Percentiles rank a stretch among this genome's conserved stretches.
phyloP scores from a whole-genome alignment of 1,140 invertebrate genomes.

The Lasaia peninsularis region DNA sequence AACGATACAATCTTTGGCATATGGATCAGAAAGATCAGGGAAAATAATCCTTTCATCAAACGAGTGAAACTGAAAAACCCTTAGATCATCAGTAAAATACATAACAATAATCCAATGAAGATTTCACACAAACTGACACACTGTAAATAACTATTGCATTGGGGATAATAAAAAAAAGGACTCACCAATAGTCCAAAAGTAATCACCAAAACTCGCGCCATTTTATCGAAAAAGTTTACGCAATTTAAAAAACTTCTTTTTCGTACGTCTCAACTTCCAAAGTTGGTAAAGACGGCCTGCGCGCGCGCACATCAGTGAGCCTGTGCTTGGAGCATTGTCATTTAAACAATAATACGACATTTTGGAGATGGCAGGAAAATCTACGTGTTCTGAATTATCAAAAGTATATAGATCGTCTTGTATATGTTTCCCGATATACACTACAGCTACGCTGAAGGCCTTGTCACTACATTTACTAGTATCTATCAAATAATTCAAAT shows the following conservation, averaged over 20 bases:
- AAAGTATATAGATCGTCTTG: neutral
- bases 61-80: too few species aligned
- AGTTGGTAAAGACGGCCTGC: slow-evolving; percentile 39
- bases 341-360: slow-evolving; percentile 16
- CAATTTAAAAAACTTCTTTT: slow-evolving; percentile 21
- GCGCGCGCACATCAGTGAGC: slow-evolving; percentile 44
- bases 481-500: too few species aligned
- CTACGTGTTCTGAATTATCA: slow-evolving; percentile 19
- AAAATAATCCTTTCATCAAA: too few species aligned
- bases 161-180: slow-evolving; percentile 16
- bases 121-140: neutral
- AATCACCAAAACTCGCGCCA: slow-evolving; percentile 25
- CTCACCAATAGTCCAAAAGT: slow-evolving; percentile 40
- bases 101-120: too few species aligned
- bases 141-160: slow-evolving; percentile 1
- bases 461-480: too few species aligned
- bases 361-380: slow-evolving; percentile 26
- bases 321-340: slow-evolving; percentile 21
- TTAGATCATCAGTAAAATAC: too few species aligned
- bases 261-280: slow-evolving; percentile 35
- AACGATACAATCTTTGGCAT: too few species aligned
- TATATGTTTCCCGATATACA: too few species aligned
- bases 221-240: slow-evolving; percentile 33
- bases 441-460: too few species aligned
- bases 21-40: too few species aligned